A percentile compares a stretch with the other conserved stretches of the same genome.
phyloP scores from a whole-genome alignment of 2,888 invertebrate genomes.

The Merodon equestris region DNA sequence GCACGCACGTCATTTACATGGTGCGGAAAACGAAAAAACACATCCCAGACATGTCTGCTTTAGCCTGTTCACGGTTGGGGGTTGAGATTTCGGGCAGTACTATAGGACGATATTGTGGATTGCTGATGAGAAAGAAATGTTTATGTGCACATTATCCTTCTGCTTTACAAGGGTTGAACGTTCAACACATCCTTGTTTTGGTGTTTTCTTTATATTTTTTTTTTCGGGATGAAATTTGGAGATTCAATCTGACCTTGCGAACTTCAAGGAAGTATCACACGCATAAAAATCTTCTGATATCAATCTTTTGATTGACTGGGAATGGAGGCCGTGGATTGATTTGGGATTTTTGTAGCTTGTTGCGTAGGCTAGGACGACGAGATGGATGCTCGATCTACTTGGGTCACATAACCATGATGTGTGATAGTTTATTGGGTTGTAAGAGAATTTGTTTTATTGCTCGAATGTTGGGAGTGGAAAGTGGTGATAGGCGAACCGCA shows the following conservation, averaged over 20 bases:
- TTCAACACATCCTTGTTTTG: slow-evolving; percentile 33
- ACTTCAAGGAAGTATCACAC: slow-evolving; percentile 53
- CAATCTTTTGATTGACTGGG: slow-evolving; percentile 60
- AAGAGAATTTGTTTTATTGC: slow-evolving; percentile 9
- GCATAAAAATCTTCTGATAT: slow-evolving; percentile 57
- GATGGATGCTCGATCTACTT: slow-evolving; percentile 41
- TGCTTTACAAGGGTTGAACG: slow-evolving; percentile 62
- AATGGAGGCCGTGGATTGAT: slow-evolving; percentile 54
- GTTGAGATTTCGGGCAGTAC: slow-evolving; percentile 6
- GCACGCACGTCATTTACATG: slow-evolving; percentile 60
- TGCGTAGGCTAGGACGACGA: slow-evolving; percentile 30
- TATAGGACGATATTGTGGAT: slow-evolving; percentile 43
- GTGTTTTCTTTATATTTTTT: neutral
- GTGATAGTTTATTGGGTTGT: slow-evolving; percentile 54
- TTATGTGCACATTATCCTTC: slow-evolving; percentile 68
- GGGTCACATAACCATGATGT: slow-evolving; percentile 39
- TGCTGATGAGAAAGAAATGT: slow-evolving; percentile 64
- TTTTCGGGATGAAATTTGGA: slow-evolving; percentile 33
- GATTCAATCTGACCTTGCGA: slow-evolving; percentile 58
- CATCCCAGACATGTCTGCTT: slow-evolving; percentile 61
- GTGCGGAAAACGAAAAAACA: slow-evolving; percentile 22
- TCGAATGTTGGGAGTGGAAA: too few relatives aligned
- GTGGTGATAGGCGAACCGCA: too few relatives aligned
- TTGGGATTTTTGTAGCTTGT: slow-evolving; percentile 61
- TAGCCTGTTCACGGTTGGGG: neutral